A percentile compares a stretch with the other conserved stretches of the same genome.
phyloP scores from a whole-genome alignment of 1,140 invertebrate species.

The Hyposmocoma kahamanoa region DNA sequence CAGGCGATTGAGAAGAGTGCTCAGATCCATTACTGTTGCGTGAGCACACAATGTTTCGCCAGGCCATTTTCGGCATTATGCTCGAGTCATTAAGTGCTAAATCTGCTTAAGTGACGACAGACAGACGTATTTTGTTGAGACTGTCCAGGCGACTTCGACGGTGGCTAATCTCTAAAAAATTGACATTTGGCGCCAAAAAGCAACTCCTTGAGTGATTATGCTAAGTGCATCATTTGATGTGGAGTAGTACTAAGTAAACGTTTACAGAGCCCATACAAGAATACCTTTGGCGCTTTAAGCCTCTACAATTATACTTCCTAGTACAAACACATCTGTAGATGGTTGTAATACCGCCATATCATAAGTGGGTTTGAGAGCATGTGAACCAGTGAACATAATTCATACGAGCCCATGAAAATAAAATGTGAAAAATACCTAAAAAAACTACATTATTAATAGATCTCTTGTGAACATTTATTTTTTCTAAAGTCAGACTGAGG shows the following conservation, averaged over 20 bases:
- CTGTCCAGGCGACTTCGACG: conserved; percentile 14
- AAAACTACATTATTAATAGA: too few relatives aligned
- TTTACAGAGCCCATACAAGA: conserved; percentile 53
- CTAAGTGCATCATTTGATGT: conserved; percentile 50
- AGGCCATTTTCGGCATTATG: conserved; percentile 33
- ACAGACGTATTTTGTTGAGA: conserved; percentile 40
- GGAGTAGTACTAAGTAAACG: conserved; percentile 49
- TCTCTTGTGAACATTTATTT: too few relatives aligned
- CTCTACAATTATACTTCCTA: too few relatives aligned
- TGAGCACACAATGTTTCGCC: conserved; percentile 36
- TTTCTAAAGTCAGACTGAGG: too few relatives aligned
- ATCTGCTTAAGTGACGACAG: conserved; percentile 15
- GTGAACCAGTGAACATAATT: too few relatives aligned
- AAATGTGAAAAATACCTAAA: too few relatives aligned
- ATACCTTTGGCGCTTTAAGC: too few relatives aligned
- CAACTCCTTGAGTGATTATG: conserved; percentile 40
- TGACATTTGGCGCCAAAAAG: conserved; percentile 63
- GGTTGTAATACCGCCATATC: too few relatives aligned
- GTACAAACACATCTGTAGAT: too few relatives aligned
- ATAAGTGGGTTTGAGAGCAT: too few relatives aligned
- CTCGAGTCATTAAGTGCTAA: conserved; percentile 24
- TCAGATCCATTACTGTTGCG: conserved; percentile 52
- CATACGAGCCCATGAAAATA: too few relatives aligned
- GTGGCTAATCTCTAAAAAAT: conserved; percentile 57
- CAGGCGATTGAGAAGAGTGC: conserved; percentile 55